phyloP scores from a whole-genome alignment of 92 coral and sea anemone genomes.

The Virgularia gustaviana region DNA sequence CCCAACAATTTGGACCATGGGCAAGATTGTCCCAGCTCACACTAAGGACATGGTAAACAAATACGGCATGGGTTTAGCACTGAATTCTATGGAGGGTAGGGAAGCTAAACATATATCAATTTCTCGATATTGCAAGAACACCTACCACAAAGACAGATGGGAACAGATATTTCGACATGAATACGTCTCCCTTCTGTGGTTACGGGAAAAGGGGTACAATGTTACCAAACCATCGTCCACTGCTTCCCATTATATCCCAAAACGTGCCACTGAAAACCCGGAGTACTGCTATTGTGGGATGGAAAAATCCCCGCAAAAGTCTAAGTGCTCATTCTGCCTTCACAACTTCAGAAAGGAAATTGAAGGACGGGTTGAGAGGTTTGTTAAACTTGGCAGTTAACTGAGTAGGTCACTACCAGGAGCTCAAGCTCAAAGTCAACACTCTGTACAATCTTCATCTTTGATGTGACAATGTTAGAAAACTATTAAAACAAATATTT shows the following conservation, averaged over 20 bases:
- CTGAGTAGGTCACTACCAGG: not conserved
- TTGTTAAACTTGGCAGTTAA: not conserved
- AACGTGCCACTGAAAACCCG: conserved; percentile 10
- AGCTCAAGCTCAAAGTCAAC: not conserved
- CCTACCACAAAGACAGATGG: conserved; percentile 29
- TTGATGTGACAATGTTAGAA: too few species aligned
- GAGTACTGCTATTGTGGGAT: conserved; percentile 2
- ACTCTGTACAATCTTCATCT: not conserved
- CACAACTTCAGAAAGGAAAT: conserved; percentile 3
- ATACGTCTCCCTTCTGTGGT: conserved; percentile 52
- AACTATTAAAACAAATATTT: too few species aligned
- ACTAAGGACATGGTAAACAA: conserved; percentile 41
- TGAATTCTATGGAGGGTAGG: conserved; percentile 61
- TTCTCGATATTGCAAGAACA: conserved; percentile 37
- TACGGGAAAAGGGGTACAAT: conserved; percentile 51
- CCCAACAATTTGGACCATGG: conserved; percentile 53
- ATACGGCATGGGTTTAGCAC: conserved; percentile 51
- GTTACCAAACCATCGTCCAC: conserved; percentile 17
- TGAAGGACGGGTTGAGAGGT: not conserved
- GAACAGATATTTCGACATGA: conserved; percentile 52
- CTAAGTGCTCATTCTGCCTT: not conserved
- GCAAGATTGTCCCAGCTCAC: conserved; percentile 50
- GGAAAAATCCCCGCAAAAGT: conserved; percentile 7
- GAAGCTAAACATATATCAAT: conserved; percentile 51
- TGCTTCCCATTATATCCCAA: conserved; percentile 38